phyloP scores from a whole-genome alignment of 2,113 vertebrate species.

The Dicaeum eximium region DNA sequence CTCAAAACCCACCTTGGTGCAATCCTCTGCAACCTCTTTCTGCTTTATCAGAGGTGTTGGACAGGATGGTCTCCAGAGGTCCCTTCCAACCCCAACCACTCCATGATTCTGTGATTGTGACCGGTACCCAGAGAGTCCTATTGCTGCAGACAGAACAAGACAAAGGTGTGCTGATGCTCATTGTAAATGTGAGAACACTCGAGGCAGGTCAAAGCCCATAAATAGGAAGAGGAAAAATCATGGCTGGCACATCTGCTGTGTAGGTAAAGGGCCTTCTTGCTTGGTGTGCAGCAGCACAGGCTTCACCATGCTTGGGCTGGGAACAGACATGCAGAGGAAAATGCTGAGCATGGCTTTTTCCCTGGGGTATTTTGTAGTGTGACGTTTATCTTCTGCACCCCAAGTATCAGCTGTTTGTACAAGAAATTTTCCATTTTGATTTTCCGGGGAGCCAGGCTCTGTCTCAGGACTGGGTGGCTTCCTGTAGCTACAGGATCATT shows the following conservation, averaged over 20 bases:
- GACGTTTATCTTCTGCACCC: background rate
- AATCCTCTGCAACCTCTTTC: background rate
- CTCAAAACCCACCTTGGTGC: background rate
- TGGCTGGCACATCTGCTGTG: fast-evolving
- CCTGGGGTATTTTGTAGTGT: background rate
- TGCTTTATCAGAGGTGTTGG: background rate
- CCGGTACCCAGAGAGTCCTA: fast-evolving
- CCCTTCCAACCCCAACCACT: background rate
- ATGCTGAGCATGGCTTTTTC: background rate
- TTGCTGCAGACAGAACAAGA: background rate
- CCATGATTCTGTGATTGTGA: background rate
- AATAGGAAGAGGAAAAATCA: fast-evolving
- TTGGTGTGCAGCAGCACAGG: fast-evolving
- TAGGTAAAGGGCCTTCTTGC: background rate
- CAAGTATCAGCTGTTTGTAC: background rate
- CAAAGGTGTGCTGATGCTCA: background rate
- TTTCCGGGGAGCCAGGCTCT: background rate
- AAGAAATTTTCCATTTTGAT: background rate
- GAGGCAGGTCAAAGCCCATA: background rate
- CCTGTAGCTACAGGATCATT: background rate
- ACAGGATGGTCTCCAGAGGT: background rate
- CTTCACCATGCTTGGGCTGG: background rate
- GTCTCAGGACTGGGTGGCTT: background rate
- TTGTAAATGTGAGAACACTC: too few species aligned
- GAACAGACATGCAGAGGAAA: background rate